Conservation (phyloP, 1,140 invertebrate genomes). For the Ditylenchus dipsaci region DNA sequence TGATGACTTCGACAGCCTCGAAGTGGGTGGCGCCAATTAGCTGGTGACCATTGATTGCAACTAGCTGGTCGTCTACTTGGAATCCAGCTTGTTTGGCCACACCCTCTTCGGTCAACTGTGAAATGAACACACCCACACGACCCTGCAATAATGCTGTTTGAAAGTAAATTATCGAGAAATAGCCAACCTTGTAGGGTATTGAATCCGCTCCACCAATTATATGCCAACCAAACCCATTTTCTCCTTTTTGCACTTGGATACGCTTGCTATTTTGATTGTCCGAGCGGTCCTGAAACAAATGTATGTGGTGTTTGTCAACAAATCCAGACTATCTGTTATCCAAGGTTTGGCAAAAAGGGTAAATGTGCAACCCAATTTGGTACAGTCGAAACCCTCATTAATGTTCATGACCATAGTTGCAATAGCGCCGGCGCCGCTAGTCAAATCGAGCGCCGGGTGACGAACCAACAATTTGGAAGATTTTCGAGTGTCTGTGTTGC, state of each 20-base stretch:
- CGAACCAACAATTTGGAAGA: not conserved
- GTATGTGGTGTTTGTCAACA: not conserved
- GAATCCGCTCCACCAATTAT: constrained; percentile 49
- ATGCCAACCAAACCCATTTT: constrained; percentile 35
- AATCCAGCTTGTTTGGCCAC: constrained; percentile 77
- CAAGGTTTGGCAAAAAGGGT: too few relatives aligned
- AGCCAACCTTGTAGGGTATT: constrained; percentile 59
- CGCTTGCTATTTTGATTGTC: not conserved
- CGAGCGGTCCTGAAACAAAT: not conserved
- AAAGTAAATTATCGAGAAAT: not conserved
- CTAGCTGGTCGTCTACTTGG: constrained; percentile 62
- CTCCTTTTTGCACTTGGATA: constrained; percentile 7
- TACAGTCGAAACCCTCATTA: too few relatives aligned
- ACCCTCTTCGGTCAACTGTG: constrained; percentile 79
- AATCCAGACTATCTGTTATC: too few relatives aligned
- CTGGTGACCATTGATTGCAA: constrained; percentile 36
- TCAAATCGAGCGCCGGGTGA: too few relatives aligned
- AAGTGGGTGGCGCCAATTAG: constrained; percentile 33
- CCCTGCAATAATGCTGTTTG: constrained; percentile 17
- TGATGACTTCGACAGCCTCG: constrained; percentile 35
- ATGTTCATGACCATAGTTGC: too few relatives aligned
- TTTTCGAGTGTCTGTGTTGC: not conserved
- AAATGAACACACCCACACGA: constrained; percentile 63
- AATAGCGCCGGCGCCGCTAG: too few relatives aligned
- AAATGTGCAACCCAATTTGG: too few relatives aligned